A percentile compares a stretch with the other conserved stretches of the same genome.
These are phyloP conservation scores for Jacana jacana DNA, from an alignment of 2,113 vertebrate species.

Conservation along the genomic window DNA sequence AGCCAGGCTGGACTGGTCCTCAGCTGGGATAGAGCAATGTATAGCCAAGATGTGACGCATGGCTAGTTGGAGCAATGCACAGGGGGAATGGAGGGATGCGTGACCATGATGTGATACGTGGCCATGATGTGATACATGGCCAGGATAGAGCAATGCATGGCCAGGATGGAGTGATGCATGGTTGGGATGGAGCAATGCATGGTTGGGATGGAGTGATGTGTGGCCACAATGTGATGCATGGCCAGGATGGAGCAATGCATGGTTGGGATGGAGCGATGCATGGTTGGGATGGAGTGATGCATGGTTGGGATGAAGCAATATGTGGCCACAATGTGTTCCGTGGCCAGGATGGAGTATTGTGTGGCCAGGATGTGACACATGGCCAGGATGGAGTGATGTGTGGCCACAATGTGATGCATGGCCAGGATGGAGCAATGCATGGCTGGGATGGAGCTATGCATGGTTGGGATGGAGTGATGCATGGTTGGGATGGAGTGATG, in stretches of 20 bases:
- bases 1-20: too few species aligned
- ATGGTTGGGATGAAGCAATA: not conserved
- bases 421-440: fast-evolving
- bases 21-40: fast-evolving
- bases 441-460: too few species aligned
- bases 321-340: too few species aligned
- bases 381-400: too few species aligned
- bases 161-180: fast-evolving
- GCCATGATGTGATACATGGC: not conserved
- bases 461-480: not conserved
- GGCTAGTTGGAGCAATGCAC: not conserved
- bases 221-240: fast-evolving
- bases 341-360: fast-evolving
- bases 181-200: fast-evolving
- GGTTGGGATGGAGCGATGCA: fast-evolving
- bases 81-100: fast-evolving
- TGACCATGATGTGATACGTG: too few species aligned
- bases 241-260: fast-evolving
- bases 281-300: not conserved
- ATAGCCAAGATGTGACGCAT: not conserved
- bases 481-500: fast-evolving
- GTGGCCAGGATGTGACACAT: fast-evolving
- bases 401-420: too few species aligned
- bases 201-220: not conserved
- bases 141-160: not conserved